A percentile compares a stretch with the other conserved stretches of the same genome.
Evolutionary conservation across 2,797 vertebrate species (phyloP).

Genomic region (Pelobates cultripes): DNA sequence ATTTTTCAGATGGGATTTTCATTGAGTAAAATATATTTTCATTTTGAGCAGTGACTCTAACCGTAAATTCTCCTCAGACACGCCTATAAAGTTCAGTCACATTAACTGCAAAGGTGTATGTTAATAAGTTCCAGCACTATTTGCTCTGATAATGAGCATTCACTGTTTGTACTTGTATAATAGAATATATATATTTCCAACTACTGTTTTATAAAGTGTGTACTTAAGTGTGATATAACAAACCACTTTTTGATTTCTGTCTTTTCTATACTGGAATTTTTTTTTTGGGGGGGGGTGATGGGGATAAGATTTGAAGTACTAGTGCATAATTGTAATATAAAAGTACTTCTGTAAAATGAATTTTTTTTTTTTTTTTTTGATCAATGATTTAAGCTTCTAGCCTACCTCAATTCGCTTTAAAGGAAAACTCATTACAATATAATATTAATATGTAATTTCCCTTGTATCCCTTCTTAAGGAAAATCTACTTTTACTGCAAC

Average conservation of each 20-base stretch:
- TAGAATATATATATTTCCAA: slow-evolving; percentile 22
- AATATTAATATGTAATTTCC: neutral
- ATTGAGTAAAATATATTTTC: neutral
- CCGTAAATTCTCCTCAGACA: neutral
- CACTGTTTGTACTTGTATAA: slow-evolving; percentile 32
- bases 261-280: slow-evolving; percentile 29
- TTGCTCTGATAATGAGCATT: slow-evolving; percentile 16
- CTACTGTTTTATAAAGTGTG: slow-evolving; percentile 42
- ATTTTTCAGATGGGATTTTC: neutral
- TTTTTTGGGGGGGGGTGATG: neutral
- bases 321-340: slow-evolving; percentile 20
- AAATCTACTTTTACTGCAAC: too few species aligned
- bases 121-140: slow-evolving; percentile 15
- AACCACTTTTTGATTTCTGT: slow-evolving; percentile 19
- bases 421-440: too few species aligned
- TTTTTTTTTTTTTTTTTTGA: slow-evolving; percentile 6
- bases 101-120: slow-evolving; percentile 6
- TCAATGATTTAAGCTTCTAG: slow-evolving; percentile 12
- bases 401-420: slow-evolving; percentile 43
- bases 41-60: neutral
- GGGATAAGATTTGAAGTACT: slow-evolving; percentile 7
- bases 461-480: too few species aligned
- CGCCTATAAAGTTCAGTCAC: neutral
- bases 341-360: slow-evolving; percentile 32
- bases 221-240: slow-evolving; percentile 4